Evolutionary conservation across 1,140 invertebrate species (phyloP).

Genomic region (Zaprionus gabonicus): DNA sequence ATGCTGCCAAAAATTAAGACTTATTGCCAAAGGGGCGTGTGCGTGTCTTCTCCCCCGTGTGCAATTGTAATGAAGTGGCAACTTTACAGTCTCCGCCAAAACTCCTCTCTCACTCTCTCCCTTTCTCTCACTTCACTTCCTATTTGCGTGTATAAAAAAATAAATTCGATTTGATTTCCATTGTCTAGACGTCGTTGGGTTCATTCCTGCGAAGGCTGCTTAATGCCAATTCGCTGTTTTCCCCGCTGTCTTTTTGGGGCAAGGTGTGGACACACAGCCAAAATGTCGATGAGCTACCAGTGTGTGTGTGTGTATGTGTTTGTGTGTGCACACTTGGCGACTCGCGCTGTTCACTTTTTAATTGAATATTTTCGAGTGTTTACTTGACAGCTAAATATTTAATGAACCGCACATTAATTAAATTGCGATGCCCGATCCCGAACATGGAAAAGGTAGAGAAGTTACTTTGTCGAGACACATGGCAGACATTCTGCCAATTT

Average conservation of each 20-base stretch:
- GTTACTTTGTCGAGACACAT: background rate
- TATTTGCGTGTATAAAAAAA: slow-evolving; percentile 72
- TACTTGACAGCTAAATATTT: slow-evolving; percentile 78
- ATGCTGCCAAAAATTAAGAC: slow-evolving; percentile 75
- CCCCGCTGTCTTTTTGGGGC: slow-evolving; percentile 31
- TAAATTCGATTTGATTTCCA: slow-evolving; percentile 82
- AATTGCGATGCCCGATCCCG: slow-evolving; percentile 19
- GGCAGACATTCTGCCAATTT: background rate
- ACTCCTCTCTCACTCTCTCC: background rate
- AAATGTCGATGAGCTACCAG: slow-evolving; percentile 3
- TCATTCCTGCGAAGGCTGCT: slow-evolving; percentile 55
- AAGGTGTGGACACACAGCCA: slow-evolving; percentile 59
- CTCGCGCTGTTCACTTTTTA: slow-evolving; percentile 65
- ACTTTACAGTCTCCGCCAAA: slow-evolving; percentile 29
- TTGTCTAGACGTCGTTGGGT: slow-evolving; percentile 70
- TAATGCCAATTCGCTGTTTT: slow-evolving; percentile 79
- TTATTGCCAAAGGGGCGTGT: slow-evolving; percentile 54
- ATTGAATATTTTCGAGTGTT: slow-evolving; percentile 81
- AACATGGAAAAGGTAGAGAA: slow-evolving; percentile 2
- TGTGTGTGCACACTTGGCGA: slow-evolving; percentile 22
- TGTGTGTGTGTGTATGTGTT: slow-evolving; percentile 23
- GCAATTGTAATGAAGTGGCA: slow-evolving; percentile 72
- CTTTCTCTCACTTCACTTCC: slow-evolving; percentile 36
- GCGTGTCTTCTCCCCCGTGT: slow-evolving; percentile 29
- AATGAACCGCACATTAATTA: slow-evolving; percentile 71